These are phyloP conservation scores for Scrobipalpa atriplicella DNA, from an alignment of 2,888 invertebrate species.

Conservation along the genomic window DNA sequence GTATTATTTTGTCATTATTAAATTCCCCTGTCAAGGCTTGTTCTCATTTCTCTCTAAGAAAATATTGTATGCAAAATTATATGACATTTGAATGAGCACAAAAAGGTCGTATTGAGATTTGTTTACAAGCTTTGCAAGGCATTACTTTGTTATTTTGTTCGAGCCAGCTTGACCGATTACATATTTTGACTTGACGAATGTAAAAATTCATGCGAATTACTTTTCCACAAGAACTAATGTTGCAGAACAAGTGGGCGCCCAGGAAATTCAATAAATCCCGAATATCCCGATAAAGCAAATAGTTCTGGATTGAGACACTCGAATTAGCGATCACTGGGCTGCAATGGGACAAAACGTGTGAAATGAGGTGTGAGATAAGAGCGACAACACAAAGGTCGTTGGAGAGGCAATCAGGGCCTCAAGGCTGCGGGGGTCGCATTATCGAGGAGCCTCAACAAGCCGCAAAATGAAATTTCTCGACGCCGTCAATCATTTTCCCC, in stretches of 20 bases:
- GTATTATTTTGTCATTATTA: slow-evolving; percentile 84
- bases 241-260: not conserved
- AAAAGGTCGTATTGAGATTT: slow-evolving; percentile 68
- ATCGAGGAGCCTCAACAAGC: slow-evolving; percentile 75
- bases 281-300: slow-evolving; percentile 33
- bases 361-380: slow-evolving; percentile 70
- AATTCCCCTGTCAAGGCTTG: slow-evolving; percentile 78
- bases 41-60: slow-evolving; percentile 77
- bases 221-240: not conserved
- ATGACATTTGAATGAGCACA: slow-evolving; percentile 81
- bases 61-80: slow-evolving; percentile 83
- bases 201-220: not conserved
- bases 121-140: slow-evolving; percentile 57
- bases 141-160: slow-evolving; percentile 37
- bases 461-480: slow-evolving; percentile 81
- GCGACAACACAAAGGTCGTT: slow-evolving; percentile 64
- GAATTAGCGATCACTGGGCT: slow-evolving; percentile 52
- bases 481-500: slow-evolving; percentile 81
- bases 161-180: slow-evolving; percentile 1
- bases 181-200: slow-evolving; percentile 34
- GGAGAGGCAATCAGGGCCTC: slow-evolving; percentile 64
- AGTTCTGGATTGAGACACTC: slow-evolving; percentile 46
- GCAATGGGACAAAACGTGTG: slow-evolving; percentile 62
- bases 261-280: slow-evolving; percentile 18
- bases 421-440: slow-evolving; percentile 57